Evolutionary conservation across 2,888 invertebrate species (phyloP).

Genomic region (Hydraecia micacea): DNA sequence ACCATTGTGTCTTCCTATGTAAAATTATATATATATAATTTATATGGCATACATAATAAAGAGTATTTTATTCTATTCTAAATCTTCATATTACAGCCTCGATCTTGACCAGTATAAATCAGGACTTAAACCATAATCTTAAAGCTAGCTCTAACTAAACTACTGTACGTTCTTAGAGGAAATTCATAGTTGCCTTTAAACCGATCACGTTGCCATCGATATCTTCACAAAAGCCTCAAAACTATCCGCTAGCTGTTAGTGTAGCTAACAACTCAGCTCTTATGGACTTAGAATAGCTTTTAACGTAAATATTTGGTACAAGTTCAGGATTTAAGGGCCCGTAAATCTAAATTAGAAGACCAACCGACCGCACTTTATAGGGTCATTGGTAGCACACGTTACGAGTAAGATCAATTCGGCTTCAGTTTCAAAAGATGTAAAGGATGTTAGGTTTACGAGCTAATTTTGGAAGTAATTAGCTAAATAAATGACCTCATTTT

Average conservation of each 20-base stretch:
- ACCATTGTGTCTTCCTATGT: no score
- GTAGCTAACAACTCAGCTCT: constrained; percentile 42
- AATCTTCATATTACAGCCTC: neutral
- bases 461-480: constrained; percentile 43
- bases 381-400: constrained; percentile 68
- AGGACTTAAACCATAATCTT: neutral
- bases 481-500: constrained; percentile 30
- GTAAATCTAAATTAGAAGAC: constrained; percentile 74
- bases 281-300: constrained; percentile 43
- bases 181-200: constrained; percentile 8
- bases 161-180: neutral
- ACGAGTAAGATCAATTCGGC: constrained; percentile 28
- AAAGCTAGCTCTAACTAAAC: neutral
- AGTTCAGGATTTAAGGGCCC: constrained; percentile 70
- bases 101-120: neutral
- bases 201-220: constrained; percentile 1
- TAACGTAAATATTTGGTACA: constrained; percentile 71
- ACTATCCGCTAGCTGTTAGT: constrained; percentile 31
- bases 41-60: neutral
- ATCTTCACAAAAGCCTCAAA: constrained; percentile 26
- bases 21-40: neutral
- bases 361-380: constrained; percentile 73
- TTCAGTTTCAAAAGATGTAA: constrained; percentile 47
- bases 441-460: constrained; percentile 49
- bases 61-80: neutral